Percentiles rank a stretch among this genome's conserved stretches.
Conservation (phyloP, 2,113 vertebrate species). For the Lipophrys pholis region DNA sequence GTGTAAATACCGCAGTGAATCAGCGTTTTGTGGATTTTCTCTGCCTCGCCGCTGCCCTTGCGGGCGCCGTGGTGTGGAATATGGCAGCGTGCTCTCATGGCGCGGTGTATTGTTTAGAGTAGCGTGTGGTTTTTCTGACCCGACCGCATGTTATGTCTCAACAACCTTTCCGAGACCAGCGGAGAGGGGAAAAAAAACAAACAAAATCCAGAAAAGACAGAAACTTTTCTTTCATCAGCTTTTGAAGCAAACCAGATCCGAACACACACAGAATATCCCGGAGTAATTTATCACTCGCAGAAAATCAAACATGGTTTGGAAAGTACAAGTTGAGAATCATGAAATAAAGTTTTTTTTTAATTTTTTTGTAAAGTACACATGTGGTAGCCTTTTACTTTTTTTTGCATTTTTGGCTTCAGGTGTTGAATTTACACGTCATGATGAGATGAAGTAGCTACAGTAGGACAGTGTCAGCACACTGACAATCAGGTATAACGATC, state of each 20-base stretch:
- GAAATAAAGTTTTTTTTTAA: too few species aligned
- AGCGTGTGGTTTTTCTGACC: slow-evolving; percentile 43
- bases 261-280: background rate
- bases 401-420: too few species aligned
- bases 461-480: too few species aligned
- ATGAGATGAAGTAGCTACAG: too few species aligned
- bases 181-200: background rate
- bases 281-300: slow-evolving; percentile 26
- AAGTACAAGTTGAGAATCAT: background rate
- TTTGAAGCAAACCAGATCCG: slow-evolving; percentile 45
- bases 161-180: slow-evolving; percentile 48
- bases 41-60: slow-evolving; percentile 38
- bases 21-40: background rate
- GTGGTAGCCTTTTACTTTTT: too few species aligned
- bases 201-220: slow-evolving; percentile 8
- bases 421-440: too few species aligned
- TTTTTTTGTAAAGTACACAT: too few species aligned
- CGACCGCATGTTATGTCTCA: slow-evolving; percentile 70
- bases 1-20: too few species aligned
- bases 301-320: slow-evolving; percentile 12
- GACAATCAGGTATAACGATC: too few species aligned
- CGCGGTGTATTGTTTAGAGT: slow-evolving; percentile 55
- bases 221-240: slow-evolving; percentile 14
- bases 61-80: slow-evolving; percentile 26
- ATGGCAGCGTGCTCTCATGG: slow-evolving; percentile 43